Evolutionary conservation across 2,888 invertebrate species (phyloP).

Genomic region (Imbricaverruca yamaguchii): DNA sequence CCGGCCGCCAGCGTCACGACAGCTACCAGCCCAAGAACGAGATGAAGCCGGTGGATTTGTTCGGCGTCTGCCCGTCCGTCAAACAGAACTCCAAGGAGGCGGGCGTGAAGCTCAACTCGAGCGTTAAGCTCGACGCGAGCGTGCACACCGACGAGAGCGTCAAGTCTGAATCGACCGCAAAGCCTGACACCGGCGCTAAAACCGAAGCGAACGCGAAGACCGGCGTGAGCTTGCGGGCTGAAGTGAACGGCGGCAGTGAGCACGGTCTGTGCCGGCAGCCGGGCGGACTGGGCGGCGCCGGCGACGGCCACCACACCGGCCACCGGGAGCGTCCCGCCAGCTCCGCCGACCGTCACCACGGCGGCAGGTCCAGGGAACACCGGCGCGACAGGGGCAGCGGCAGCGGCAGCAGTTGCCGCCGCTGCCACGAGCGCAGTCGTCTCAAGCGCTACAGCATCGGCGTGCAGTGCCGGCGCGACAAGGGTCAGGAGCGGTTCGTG

Average conservation of each 20-base stretch:
- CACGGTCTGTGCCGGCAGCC: conserved; percentile 39
- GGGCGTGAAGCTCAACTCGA: too few species aligned
- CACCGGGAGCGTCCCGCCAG: conserved; percentile 34
- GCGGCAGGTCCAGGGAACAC: conserved; percentile 31
- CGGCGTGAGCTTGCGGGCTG: too few species aligned
- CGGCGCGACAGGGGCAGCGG: conserved; percentile 26
- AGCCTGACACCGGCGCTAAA: too few species aligned
- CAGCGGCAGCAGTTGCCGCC: conserved; percentile 27
- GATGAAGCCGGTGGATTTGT: conserved; percentile 22
- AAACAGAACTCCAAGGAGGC: too few species aligned
- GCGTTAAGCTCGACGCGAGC: too few species aligned
- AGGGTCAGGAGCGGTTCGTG: conserved; percentile 35
- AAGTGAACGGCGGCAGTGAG: conserved; percentile 38
- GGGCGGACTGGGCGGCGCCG: conserved; percentile 41
- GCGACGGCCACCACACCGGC: conserved; percentile 42
- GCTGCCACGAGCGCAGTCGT: conserved; percentile 48
- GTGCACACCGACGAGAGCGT: too few species aligned
- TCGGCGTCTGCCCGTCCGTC: background rate
- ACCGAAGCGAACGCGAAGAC: too few species aligned
- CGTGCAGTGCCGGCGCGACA: conserved; percentile 59
- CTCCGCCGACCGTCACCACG: conserved; percentile 33
- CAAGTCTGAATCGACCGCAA: too few species aligned
- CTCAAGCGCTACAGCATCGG: conserved; percentile 62
- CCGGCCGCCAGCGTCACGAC: conserved; percentile 34
- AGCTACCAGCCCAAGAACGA: conserved; percentile 35